Evolutionary conservation across 2,113 vertebrate genomes (phyloP).

Genomic region (Callipepla squamata): DNA sequence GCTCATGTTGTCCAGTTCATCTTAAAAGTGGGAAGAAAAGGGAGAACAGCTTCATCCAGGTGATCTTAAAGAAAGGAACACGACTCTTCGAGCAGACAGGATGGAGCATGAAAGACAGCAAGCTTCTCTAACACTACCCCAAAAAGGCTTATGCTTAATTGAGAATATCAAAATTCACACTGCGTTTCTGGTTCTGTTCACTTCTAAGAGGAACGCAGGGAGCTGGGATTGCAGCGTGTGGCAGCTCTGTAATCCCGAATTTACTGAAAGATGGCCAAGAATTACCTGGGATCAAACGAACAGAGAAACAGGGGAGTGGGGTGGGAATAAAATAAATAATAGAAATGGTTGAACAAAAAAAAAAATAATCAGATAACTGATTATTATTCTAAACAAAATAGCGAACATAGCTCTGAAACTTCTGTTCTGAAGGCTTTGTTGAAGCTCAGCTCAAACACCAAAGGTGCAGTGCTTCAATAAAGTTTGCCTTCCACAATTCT

Average conservation of each 20-base stretch:
- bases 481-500: background rate
- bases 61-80: background rate
- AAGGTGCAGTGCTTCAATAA: background rate
- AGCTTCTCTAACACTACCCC: background rate
- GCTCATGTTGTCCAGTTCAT: constrained; percentile 93
- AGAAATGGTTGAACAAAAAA: too few species aligned
- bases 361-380: background rate
- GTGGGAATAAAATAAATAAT: too few species aligned
- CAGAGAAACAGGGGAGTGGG: background rate
- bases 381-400: background rate
- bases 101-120: background rate
- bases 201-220: background rate
- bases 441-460: background rate
- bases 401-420: background rate
- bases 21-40: constrained; percentile 68
- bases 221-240: background rate
- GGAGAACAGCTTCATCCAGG: background rate
- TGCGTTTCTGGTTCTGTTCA: background rate
- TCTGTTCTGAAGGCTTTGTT: background rate
- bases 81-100: background rate
- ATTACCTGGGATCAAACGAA: background rate
- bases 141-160: background rate
- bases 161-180: background rate
- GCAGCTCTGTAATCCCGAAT: background rate
- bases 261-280: background rate